Evolutionary conservation across 2,888 invertebrate genomes (phyloP), one percentile per base, ranked within the genome.

Genomic region (Amiota communis): DNA sequence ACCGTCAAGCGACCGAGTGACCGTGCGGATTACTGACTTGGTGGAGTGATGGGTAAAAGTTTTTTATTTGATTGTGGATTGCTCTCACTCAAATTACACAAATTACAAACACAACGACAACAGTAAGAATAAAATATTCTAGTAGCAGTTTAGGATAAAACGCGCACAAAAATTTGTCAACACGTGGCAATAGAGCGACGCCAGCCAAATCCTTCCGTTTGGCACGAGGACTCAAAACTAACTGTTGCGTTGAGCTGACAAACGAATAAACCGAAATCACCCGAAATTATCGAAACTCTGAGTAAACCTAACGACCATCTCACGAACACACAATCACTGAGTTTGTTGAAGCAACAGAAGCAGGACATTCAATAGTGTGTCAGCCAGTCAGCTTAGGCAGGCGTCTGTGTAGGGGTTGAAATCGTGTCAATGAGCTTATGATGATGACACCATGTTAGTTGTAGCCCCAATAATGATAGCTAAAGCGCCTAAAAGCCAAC

Each of bases 201-300:
- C 8, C 61, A 64, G 53, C 10, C 76, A 74, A 78, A 75, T 80
- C 79, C 85, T 79, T 78, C 77, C 80, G 78, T 73, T 74, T 17
- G 64, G 71, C 72, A 79, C 81, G 79, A 87, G 81, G 70, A 75
- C 78, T 71, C 78, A 76, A 77, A 85, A 82, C 86, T 86, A 86
- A 85, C 86, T 86, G 86, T 86, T 86, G 87, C 86, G 75, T 64
- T 15, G 10, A 63, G 23, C 46, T 20, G 15, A 3, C 3, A 59
- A 51, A 15, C 61, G 36, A 61, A 74, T 57, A 65, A 36, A 2
- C 36, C 20, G 13, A 70, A 68, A 11, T 8, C 70, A 15, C 2
- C 36, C 36, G 36, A 36, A 36, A 36, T 36, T 6, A 36, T 6
- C 36, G 36, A 36, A 36, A 23, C 20, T 36, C 23, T 63, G 23